These are phyloP conservation scores for Halictus quadricinctus DNA, from an alignment of 2,888 invertebrate genomes.

Conservation along the genomic window DNA sequence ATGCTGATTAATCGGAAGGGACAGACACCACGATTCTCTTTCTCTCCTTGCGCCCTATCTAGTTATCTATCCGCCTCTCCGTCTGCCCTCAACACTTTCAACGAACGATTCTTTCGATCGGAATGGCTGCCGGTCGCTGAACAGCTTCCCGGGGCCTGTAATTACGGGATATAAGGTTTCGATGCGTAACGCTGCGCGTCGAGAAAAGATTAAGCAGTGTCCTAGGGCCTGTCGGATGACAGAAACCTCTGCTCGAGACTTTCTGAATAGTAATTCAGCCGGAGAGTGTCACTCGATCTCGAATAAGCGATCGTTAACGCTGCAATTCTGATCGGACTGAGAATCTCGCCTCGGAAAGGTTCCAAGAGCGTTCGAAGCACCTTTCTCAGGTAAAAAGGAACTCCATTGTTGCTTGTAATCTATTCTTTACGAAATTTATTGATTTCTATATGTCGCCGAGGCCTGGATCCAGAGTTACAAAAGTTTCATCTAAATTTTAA, in stretches of 20 bases:
- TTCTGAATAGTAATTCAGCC: background rate
- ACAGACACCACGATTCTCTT: conserved; percentile 4
- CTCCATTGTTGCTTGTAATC: background rate
- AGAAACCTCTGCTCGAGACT: background rate
- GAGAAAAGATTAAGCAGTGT: background rate
- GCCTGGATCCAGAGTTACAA: too few relatives aligned
- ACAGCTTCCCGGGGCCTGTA: conserved; percentile 15
- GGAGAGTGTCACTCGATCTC: background rate
- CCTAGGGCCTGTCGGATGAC: conserved; percentile 4
- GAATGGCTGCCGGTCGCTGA: conserved; percentile 21
- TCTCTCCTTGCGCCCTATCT: background rate
- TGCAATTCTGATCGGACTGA: background rate
- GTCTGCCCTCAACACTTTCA: background rate
- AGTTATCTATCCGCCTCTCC: background rate
- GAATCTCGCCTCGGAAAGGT: background rate
- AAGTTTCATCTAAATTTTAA: too few relatives aligned
- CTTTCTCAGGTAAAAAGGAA: background rate
- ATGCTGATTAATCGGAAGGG: conserved; percentile 48
- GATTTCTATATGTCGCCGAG: too few relatives aligned
- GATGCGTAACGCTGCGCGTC: background rate
- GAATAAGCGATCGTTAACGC: background rate
- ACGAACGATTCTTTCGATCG: conserved; percentile 23
- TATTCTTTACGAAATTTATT: background rate
- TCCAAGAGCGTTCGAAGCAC: background rate
- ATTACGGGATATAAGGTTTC: conserved; percentile 49